Percentiles rank a stretch among this genome's conserved stretches.
phyloP scores from a whole-genome alignment of 2,113 vertebrate genomes.

The Verasper variegatus region DNA sequence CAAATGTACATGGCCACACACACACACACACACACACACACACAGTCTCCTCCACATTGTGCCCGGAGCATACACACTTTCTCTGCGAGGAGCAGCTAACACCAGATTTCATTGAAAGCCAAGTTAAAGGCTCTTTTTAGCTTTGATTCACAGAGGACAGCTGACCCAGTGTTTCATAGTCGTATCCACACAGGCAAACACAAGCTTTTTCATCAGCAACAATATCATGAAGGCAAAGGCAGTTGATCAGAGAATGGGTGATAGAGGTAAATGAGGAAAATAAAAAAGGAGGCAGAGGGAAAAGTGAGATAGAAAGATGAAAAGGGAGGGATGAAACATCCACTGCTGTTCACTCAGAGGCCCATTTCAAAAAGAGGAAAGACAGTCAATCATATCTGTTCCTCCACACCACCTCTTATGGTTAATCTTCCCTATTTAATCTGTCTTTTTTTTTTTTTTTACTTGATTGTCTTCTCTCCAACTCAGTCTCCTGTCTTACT shows the following conservation, averaged over 20 bases:
- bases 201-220: slow-evolving; percentile 17
- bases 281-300: slow-evolving; percentile 23
- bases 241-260: slow-evolving; percentile 39
- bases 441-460: background rate
- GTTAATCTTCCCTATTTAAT: slow-evolving; percentile 44
- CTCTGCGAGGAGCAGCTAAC: background rate
- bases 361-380: slow-evolving; percentile 51
- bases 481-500: slow-evolving; percentile 16
- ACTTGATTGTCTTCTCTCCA: slow-evolving; percentile 21
- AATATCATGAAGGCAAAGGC: slow-evolving; percentile 24
- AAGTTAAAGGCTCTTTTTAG: slow-evolving; percentile 68
- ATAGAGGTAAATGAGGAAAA: slow-evolving; percentile 59
- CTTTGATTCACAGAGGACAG: slow-evolving; percentile 57
- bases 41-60: background rate
- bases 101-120: slow-evolving; percentile 51
- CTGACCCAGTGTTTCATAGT: slow-evolving; percentile 66
- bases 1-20: background rate
- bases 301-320: slow-evolving; percentile 49
- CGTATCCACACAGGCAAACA: slow-evolving; percentile 12
- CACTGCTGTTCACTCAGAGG: slow-evolving; percentile 46
- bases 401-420: slow-evolving; percentile 25
- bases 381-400: slow-evolving; percentile 48
- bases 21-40: too few species aligned
- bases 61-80: background rate
- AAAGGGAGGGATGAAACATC: slow-evolving; percentile 43